Evolutionary conservation across 2,113 vertebrate genomes (phyloP), one percentile per base, ranked within the genome.

Genomic region (Machaerirhynchus nigripectus): DNA sequence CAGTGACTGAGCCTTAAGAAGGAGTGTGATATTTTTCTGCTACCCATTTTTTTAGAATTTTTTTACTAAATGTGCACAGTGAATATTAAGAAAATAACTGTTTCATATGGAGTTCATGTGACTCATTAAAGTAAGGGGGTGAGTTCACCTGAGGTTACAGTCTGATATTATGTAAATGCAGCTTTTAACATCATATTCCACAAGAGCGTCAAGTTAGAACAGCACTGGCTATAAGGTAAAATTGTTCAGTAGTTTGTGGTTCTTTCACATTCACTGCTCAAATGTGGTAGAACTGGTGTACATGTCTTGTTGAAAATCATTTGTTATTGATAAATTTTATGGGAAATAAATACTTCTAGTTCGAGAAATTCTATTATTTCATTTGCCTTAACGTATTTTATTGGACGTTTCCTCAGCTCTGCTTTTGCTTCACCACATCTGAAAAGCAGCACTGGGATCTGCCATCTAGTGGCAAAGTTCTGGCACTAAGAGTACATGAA

Each of bases 391-490:
- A 50, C 0, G 0, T 40, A 77, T 26, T 44, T 84, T 46, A 74
- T 49, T 57, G 31, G 68, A 28, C 2, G 6, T 61, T 73, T n/a
- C 70, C 57, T 64, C 27, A 46, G 30, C 20, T 18, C 7, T 50
- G 26, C 57, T 77, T 42, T 65, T 44, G n/a, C 46, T 31, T 37
- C 55, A 24, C 12, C 27, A 14, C 16, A 2, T 11, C 12, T 11
- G 17, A 89, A 46, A 65, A 76, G 78, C 80, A 33, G 47, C 86
- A 31, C 77, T 69, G 52, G 76, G 63, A 69, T 83, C 88, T 95
- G 81, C 97, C 97, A 96, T 59, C 98, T 98, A 93, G 87, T 94
- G 98, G 92, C 85, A 90, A 83, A 16, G 10, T 40, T 47, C 26
- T 71, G 64, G 53, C 39, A 65, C 44, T 75, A 50, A 70, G 33